phyloP scores from a whole-genome alignment of 1,140 invertebrate species.

The Halesus radiatus region DNA sequence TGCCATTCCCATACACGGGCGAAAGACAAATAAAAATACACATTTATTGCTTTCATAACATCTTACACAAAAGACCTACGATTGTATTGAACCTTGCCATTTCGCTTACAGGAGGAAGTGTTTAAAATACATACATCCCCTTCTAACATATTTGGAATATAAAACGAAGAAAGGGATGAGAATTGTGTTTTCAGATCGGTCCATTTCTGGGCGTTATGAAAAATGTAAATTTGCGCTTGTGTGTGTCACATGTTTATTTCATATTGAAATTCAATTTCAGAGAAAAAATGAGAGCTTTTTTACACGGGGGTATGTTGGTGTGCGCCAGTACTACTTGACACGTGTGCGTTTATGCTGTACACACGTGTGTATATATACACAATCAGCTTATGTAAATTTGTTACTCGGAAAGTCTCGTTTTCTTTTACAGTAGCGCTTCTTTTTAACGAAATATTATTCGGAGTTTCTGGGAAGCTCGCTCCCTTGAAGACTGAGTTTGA shows the following conservation, averaged over 20 bases:
- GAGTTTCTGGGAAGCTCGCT: background rate
- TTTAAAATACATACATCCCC: background rate
- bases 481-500: conserved; percentile 13
- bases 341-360: conserved; percentile 16
- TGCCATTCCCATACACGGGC: background rate
- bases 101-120: background rate
- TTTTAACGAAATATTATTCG: conserved; percentile 37
- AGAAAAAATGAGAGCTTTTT: conserved; percentile 51
- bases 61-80: conserved; percentile 43
- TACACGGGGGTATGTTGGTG: conserved; percentile 10
- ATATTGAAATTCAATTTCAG: conserved; percentile 58
- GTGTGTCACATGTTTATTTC: conserved; percentile 57
- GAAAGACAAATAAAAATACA: conserved; percentile 38
- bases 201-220: conserved; percentile 50
- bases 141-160: background rate
- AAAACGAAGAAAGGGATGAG: conserved; percentile 19
- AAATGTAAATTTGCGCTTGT: conserved; percentile 55
- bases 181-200: conserved; percentile 10
- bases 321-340: conserved; percentile 16
- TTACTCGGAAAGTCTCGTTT: conserved; percentile 27
- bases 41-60: conserved; percentile 47
- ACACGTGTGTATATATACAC: conserved; percentile 18
- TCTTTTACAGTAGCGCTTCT: conserved; percentile 32
- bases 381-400: conserved; percentile 41
- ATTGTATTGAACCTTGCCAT: conserved; percentile 39